Percentiles rank a stretch among this genome's conserved stretches.
Evolutionary conservation across 1,140 invertebrate genomes (phyloP).

Genomic region (Ips typographus): DNA sequence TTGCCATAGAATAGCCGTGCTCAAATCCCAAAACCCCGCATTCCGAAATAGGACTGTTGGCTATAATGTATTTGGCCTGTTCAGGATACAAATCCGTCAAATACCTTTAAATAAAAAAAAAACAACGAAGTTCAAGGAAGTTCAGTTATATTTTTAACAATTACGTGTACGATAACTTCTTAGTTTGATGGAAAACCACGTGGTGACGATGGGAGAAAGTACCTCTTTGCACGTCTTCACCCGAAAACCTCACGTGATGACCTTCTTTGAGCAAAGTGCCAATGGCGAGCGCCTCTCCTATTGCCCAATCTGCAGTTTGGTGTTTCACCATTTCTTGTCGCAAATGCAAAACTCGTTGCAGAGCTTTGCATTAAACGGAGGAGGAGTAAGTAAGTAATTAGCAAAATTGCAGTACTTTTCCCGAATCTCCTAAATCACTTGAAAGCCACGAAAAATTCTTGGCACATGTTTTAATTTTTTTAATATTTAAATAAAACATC

Average conservation of each 20-base stretch:
- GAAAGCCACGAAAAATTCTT: no score
- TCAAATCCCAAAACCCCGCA: slow-evolving; percentile 79
- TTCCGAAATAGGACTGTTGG: slow-evolving; percentile 81
- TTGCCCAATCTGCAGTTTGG: slow-evolving; percentile 77
- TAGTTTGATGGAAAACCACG: slow-evolving; percentile 78
- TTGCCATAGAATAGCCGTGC: slow-evolving; percentile 79
- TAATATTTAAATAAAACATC: neutral
- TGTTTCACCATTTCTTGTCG: slow-evolving; percentile 68
- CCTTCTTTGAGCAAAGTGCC: slow-evolving; percentile 70
- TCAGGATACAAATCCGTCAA: slow-evolving; percentile 70
- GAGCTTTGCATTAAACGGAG: slow-evolving; percentile 53
- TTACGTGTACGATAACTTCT: slow-evolving; percentile 32
- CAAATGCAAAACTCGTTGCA: slow-evolving; percentile 60
- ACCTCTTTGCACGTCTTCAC: slow-evolving; percentile 86
- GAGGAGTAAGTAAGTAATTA: slow-evolving; percentile 4
- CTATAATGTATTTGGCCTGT: slow-evolving; percentile 74
- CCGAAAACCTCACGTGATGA: slow-evolving; percentile 66
- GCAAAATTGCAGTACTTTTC: neutral
- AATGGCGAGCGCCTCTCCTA: slow-evolving; percentile 82
- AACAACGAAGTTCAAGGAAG: neutral
- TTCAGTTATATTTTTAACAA: no score
- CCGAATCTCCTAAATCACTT: no score
- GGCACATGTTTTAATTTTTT: neutral
- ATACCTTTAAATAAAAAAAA: slow-evolving; percentile 7
- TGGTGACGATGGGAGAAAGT: slow-evolving; percentile 77